Base-by-base conservation (phyloP, 35 echinoderm and acorn worm genomes). In the Diadema setosum region DNA sequence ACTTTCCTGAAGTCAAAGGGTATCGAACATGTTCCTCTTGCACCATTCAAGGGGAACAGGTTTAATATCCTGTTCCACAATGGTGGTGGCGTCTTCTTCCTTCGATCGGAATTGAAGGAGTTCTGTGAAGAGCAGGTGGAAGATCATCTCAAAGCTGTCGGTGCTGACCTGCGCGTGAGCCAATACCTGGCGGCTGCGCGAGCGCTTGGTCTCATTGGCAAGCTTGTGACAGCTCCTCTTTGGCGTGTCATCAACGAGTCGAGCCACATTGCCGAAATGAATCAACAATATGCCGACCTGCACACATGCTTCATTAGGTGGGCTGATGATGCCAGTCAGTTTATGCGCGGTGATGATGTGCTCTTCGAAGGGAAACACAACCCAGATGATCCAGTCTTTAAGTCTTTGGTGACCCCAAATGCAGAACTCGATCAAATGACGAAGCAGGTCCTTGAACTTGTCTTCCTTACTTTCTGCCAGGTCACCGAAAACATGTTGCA, bases 251-350 rank as follows among this genome's bases (percentile, higher is more conserved):
- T 94, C 34, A 88, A 94, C 30, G 75, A 84, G 46, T 41, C 30
- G 42, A 36, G 45, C 9, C 87, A 90, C 46, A 70, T 94, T 21
- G 41, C 39, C 25, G 88, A 80, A 0, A 84, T 94, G 58, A 94
- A 86, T 86, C n/a, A n/a, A n/a, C n/a, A n/a, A n/a, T n/a, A n/a
- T n/a, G n/a, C n/a, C n/a, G 70, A 81, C 31, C 67, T 4, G 30
- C 80, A n/a, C n/a, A n/a, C n/a, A 3, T 86, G 93, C 32, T 82
- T 94, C 21, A 42, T 42, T 14, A 81, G 31, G 40, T 95, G 93
- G 88, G 32, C 67, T 45, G 18, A 42, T 35, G 88, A 95, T 83
- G 58, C 83, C 15, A 70, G 33, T 5, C 1, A 31, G 16, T 70
- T 70, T 27, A 70, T 70, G 65, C 16, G 16, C 16, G 65, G 33